phyloP scores from a whole-genome alignment of 2,797 vertebrate species.

The Melanotaenia maccullochi region DNA sequence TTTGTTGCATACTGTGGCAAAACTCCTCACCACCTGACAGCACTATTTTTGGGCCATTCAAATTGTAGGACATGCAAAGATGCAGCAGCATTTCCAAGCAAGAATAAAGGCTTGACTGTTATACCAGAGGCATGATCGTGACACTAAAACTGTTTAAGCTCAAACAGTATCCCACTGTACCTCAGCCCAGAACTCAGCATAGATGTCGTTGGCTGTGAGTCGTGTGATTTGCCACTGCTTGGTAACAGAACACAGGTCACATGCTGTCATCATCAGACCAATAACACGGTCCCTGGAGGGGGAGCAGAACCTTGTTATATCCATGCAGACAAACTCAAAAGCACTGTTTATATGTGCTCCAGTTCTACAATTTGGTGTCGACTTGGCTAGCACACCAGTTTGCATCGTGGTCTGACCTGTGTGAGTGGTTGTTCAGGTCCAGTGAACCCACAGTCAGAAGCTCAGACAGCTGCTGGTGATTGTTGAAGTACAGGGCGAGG shows the following conservation, averaged over 20 bases:
- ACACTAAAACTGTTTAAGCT: constrained; percentile 49
- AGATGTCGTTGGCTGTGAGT: constrained; percentile 95
- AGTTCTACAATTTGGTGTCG: constrained; percentile 6
- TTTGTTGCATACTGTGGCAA: constrained; percentile 17
- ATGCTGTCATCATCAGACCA: constrained; percentile 99
- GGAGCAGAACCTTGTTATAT: constrained; percentile 63
- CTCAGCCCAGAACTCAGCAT: constrained; percentile 99
- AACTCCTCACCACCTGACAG: constrained; percentile 27
- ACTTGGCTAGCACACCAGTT: constrained; percentile 15
- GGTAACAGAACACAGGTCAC: constrained; percentile 98
- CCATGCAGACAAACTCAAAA: constrained; percentile 47
- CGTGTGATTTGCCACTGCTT: constrained; percentile 96
- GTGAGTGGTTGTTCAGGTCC: constrained; percentile 93
- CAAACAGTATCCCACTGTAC: constrained; percentile 78
- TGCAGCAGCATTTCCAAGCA: constrained; percentile 26
- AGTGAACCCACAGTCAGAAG: constrained; percentile 85
- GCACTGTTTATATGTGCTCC: constrained; percentile 33
- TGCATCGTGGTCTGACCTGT: constrained; percentile 85
- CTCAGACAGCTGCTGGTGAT: constrained; percentile 94
- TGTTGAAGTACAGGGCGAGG: constrained; percentile 97
- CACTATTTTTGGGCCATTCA: constrained; percentile 29
- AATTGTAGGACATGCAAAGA: constrained; percentile 12
- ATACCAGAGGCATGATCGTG: constrained; percentile 40
- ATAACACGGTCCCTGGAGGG: constrained; percentile 93
- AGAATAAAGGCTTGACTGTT: constrained; percentile 35